Evolutionary conservation across 2,888 invertebrate species (phyloP).

Genomic region (Drosophila anomalata): DNA sequence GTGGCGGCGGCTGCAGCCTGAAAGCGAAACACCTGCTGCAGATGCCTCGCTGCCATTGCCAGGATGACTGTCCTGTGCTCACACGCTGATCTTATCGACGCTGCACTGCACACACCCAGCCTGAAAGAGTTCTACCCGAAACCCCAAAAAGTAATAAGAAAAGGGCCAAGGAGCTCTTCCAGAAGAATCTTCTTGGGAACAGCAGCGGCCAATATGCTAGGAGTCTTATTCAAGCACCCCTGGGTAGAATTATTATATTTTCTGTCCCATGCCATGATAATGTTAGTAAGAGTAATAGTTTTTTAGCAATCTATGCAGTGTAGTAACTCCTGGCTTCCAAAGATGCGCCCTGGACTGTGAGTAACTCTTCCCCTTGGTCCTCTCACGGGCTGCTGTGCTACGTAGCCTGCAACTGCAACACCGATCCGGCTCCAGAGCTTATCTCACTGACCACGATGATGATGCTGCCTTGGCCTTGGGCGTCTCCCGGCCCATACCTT

Average conservation of each 20-base stretch:
- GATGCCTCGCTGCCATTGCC: conserved; percentile 51
- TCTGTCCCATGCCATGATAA: neutral
- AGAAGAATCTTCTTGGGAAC: conserved; percentile 29
- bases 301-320: neutral
- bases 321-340: neutral
- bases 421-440: conserved; percentile 34
- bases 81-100: conserved; percentile 70
- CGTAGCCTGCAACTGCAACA: conserved; percentile 45
- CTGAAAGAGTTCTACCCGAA: conserved; percentile 54
- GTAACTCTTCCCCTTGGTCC: neutral
- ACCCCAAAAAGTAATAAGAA: conserved; percentile 1
- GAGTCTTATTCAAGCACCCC: neutral
- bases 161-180: conserved; percentile 15
- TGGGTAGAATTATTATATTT: neutral
- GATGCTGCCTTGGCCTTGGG: conserved; percentile 63
- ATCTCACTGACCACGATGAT: conserved; percentile 41
- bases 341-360: neutral
- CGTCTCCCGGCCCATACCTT: conserved; percentile 30
- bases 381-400: conserved; percentile 67
- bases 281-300: neutral
- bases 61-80: conserved; percentile 41
- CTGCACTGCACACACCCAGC: conserved; percentile 64
- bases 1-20: conserved; percentile 47
- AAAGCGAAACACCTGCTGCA: conserved; percentile 76
- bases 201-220: neutral